Evolutionary conservation across 2,113 vertebrate genomes (phyloP).

Genomic region (Catharus bicknelli): DNA sequence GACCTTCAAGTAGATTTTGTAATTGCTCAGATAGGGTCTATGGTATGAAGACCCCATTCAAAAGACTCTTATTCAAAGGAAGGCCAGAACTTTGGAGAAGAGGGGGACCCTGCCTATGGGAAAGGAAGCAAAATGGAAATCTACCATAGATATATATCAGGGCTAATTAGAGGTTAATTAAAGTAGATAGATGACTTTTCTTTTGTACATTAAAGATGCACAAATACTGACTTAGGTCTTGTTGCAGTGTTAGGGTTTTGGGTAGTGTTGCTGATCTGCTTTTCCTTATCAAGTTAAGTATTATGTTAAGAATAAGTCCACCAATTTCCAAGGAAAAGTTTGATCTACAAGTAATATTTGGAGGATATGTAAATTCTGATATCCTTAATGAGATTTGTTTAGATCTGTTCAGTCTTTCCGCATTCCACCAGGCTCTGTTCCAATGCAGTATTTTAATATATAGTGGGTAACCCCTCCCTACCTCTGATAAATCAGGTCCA

Average conservation of each 20-base stretch:
- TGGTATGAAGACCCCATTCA: neutral
- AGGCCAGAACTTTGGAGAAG: neutral
- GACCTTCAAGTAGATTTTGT: neutral
- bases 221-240: neutral
- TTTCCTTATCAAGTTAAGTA: neutral
- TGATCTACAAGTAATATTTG: neutral
- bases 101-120: neutral
- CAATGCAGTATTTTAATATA: neutral
- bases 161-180: neutral
- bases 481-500: neutral
- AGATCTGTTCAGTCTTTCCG: neutral
- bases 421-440: neutral
- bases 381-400: neutral
- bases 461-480: neutral
- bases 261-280: neutral
- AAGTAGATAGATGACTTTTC: neutral
- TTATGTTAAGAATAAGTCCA: neutral
- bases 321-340: neutral
- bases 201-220: neutral
- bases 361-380: neutral
- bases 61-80: neutral
- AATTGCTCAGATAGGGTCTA: neutral
- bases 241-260: accelerated
- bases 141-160: neutral
- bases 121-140: neutral